phyloP scores from a whole-genome alignment of 53 echinoderm and acorn worm species.

The Arbacia lixula region DNA sequence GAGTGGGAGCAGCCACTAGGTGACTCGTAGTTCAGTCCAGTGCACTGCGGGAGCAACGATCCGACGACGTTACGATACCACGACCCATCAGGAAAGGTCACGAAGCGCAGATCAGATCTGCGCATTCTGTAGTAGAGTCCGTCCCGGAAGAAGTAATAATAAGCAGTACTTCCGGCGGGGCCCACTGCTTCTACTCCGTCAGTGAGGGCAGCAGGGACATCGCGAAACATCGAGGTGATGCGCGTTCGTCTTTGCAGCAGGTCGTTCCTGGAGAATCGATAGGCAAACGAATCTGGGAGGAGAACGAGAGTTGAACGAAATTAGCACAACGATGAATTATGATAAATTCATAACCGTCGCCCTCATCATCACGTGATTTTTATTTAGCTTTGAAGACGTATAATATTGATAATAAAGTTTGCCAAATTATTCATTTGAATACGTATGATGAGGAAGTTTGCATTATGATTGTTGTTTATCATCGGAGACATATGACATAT shows the following conservation, averaged over 20 bases:
- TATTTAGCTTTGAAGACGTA: background rate
- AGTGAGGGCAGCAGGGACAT: constrained; percentile 42
- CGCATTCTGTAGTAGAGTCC: constrained; percentile 54
- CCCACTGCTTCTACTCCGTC: constrained; percentile 43
- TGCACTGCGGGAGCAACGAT: background rate
- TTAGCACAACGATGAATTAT: background rate
- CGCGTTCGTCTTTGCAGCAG: background rate
- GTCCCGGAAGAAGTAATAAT: constrained; percentile 41
- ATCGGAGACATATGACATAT: too few relatives aligned
- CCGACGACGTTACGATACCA: constrained; percentile 10
- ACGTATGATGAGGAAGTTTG: too few relatives aligned
- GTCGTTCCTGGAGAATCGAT: constrained; percentile 33
- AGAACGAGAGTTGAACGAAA: background rate
- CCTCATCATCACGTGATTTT: background rate
- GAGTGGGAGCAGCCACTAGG: background rate
- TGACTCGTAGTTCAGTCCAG: background rate
- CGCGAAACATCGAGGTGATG: constrained; percentile 12
- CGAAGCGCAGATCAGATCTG: constrained; percentile 35
- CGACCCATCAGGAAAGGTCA: constrained; percentile 5
- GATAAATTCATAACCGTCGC: background rate
- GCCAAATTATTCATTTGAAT: background rate
- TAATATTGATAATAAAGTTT: background rate
- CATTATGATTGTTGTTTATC: too few relatives aligned
- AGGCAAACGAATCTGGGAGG: constrained; percentile 55
- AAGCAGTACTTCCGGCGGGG: background rate